Percentiles rank a stretch among this genome's conserved stretches.
Conservation (phyloP, 2,888 invertebrate genomes). For the Orthosia cruda region DNA sequence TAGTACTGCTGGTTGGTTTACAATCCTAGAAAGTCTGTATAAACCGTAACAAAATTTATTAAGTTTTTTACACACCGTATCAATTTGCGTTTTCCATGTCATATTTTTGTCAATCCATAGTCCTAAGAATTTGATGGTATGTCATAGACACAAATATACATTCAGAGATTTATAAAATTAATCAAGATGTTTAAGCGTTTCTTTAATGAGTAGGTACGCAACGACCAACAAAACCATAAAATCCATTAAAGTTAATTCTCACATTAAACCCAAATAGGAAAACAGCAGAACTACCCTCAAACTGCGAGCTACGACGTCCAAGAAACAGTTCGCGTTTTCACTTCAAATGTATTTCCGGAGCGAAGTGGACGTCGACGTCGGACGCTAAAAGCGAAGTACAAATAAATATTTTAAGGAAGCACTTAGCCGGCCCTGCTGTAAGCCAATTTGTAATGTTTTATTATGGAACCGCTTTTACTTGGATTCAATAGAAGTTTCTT, state of each 20-base stretch:
- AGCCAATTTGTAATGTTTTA: constrained; percentile 72
- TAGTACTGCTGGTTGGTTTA: no score
- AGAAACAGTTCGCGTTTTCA: constrained; percentile 57
- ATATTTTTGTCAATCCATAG: no score
- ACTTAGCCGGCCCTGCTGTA: constrained; percentile 71
- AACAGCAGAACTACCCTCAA: constrained; percentile 15
- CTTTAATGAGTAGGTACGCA: no score
- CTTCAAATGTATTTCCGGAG: constrained; percentile 70
- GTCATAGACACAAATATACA: no score
- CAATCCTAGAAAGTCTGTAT: no score
- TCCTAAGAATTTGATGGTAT: no score
- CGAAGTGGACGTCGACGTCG: constrained; percentile 75
- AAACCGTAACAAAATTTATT: no score
- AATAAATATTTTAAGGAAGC: constrained; percentile 77
- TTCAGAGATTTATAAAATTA: neutral
- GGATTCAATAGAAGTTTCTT: constrained; percentile 57
- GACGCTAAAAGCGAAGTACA: constrained; percentile 77
- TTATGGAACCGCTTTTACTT: constrained; percentile 56
- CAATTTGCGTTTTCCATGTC: no score
- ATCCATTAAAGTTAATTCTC: neutral
- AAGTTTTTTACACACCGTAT: no score
- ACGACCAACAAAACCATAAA: neutral
- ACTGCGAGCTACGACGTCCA: constrained; percentile 34
- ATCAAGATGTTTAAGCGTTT: neutral
- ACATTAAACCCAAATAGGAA: constrained; percentile 5